Conservation (phyloP, 2,888 invertebrate species). For the Maniola hyperantus region DNA sequence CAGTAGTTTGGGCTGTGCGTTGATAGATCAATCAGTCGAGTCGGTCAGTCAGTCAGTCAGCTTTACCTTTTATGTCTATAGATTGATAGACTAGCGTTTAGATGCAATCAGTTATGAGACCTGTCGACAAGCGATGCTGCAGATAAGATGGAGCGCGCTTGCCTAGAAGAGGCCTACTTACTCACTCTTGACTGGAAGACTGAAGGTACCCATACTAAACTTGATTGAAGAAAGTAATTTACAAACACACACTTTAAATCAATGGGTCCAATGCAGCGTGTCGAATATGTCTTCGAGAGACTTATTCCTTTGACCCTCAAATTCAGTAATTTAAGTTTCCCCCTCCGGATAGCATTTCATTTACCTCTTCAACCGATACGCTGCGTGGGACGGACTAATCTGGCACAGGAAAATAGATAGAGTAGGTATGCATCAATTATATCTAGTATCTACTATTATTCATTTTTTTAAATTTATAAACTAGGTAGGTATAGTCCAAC, state of each 20-base stretch:
- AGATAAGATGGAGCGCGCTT: no score
- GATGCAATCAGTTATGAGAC: no score
- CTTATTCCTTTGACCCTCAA: constrained; percentile 82
- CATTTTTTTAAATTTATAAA: not conserved
- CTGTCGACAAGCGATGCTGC: no score
- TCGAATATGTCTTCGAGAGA: constrained; percentile 69
- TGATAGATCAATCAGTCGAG: no score
- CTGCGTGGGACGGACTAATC: constrained; percentile 82
- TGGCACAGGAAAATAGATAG: constrained; percentile 59
- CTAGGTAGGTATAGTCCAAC: no score
- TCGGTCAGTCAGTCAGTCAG: no score
- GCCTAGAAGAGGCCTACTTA: no score
- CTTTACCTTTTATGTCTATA: no score
- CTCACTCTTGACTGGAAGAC: no score
- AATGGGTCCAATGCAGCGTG: constrained; percentile 65
- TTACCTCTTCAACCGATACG: constrained; percentile 83
- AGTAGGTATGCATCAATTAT: constrained; percentile 42
- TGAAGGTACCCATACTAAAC: no score
- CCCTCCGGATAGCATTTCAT: constrained; percentile 83
- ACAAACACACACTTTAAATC: constrained; percentile 57
- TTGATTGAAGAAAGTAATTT: not conserved
- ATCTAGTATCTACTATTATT: no score
- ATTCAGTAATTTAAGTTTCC: constrained; percentile 83
- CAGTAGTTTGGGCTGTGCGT: no score
- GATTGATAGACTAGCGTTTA: not conserved